Conservation (phyloP, 2,888 invertebrate species). For the Drosophila prostipennis region DNA sequence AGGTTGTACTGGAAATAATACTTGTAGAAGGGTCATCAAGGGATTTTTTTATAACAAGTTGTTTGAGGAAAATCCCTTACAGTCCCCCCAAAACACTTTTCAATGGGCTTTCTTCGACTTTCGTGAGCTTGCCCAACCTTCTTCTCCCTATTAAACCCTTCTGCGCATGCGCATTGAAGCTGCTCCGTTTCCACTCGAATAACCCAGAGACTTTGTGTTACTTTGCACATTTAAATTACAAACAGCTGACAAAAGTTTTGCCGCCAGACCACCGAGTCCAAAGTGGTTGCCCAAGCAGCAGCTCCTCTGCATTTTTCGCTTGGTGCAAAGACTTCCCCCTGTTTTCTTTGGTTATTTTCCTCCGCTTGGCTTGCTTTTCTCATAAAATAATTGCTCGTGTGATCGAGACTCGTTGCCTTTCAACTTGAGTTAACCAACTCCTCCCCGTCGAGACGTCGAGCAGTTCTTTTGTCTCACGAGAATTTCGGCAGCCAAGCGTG, state of each 20-base stretch:
- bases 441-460: slow-evolving; percentile 30
- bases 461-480: slow-evolving; percentile 55
- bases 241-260: slow-evolving; percentile 73
- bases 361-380: slow-evolving; percentile 72
- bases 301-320: slow-evolving; percentile 2
- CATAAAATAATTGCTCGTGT: slow-evolving; percentile 78
- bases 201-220: slow-evolving; percentile 55
- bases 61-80: no score
- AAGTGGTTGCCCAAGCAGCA: slow-evolving; percentile 68
- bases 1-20: slow-evolving; percentile 12
- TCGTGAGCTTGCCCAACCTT: slow-evolving; percentile 39
- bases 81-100: no score
- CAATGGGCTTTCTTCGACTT: slow-evolving; percentile 31
- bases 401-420: slow-evolving; percentile 67
- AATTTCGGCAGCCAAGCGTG: slow-evolving; percentile 79
- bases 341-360: slow-evolving; percentile 36
- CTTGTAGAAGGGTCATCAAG: slow-evolving; percentile 16
- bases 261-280: slow-evolving; percentile 43
- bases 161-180: slow-evolving; percentile 75
- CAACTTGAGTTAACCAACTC: slow-evolving; percentile 59
- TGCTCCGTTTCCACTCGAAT: slow-evolving; percentile 72
- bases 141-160: slow-evolving; percentile 45
- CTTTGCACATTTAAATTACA: slow-evolving; percentile 76
- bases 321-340: slow-evolving; percentile 6
- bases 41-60: slow-evolving; percentile 4